Evolutionary conservation across 2,888 invertebrate genomes (phyloP), one percentile per base, ranked within the genome.

Genomic region (Dasysyrphus albostriatus): DNA sequence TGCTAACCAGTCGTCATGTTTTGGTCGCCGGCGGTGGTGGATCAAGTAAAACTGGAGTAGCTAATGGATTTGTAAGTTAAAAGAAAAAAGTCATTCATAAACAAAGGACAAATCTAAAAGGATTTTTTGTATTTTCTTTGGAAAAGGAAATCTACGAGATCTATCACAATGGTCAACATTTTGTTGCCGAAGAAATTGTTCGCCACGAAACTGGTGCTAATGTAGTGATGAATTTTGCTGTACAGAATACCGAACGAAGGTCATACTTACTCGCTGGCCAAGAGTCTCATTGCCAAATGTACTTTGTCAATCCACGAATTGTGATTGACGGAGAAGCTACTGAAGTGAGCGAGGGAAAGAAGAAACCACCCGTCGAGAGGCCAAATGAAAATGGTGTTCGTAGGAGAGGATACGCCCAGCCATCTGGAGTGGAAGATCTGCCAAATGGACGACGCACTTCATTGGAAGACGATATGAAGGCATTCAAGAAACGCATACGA

Each of bases 1-100:
- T 97, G 94, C 94, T 99, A 82, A 97, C 97, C 39, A 97, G 97
- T 93, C 95, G 98, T 89, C 98, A 98, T 94, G 96, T 99, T 90
- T 93, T 99, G 85, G 98, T 99, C 63, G 99, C 98, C 88, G 99
- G 99, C 74, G 99, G 99, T 74, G 99, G 99, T 83, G 99, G 99
- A 78, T 96, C 98, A 47, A 96, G 98, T 16, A 98, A 98, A 93
- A 99, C 99, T 59, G 99, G 99, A 74, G 97, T 99, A 76, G 96
- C 97, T 47, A 99, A 99, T 94, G 98, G 98, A 92, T 98, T 99
- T 94, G 98, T 98, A 94, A 96, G 97, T 95, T 6, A 32, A 44
- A 58, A 58, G 14, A 9, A 44, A 58, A 58, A 16, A 9, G 5
- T 34, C 32, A 29, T 49, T 37, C 10, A 32, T 32, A 6, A 32